phyloP scores from a whole-genome alignment of 2,113 vertebrate genomes.

The Nesogale talazaci region DNA sequence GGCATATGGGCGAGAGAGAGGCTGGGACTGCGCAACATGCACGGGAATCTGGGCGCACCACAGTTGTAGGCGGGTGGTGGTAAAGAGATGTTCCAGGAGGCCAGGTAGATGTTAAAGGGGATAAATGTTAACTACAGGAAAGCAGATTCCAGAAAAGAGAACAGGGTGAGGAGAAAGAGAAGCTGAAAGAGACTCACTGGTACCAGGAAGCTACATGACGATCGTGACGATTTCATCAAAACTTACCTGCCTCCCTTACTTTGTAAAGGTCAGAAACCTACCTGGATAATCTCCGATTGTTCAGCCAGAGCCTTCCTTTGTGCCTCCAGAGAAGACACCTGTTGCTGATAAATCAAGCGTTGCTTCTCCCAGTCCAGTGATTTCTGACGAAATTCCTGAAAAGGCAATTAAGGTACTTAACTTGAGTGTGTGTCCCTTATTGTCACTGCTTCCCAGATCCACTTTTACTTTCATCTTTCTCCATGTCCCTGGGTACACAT shows the following conservation, averaged over 20 bases:
- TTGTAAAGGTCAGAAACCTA: conserved; percentile 76
- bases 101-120: not conserved
- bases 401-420: conserved; percentile 76
- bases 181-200: not conserved
- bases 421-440: conserved; percentile 47
- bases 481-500: not conserved
- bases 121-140: not conserved
- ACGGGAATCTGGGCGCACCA: fast-evolving
- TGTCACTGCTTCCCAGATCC: conserved; percentile 43
- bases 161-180: not conserved
- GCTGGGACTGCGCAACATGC: not conserved
- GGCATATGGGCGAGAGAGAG: not conserved
- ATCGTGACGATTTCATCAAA: not conserved
- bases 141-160: not conserved
- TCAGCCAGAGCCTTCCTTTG: conserved; percentile 92
- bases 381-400: conserved; percentile 90
- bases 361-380: conserved; percentile 94
- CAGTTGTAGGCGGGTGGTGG: not conserved
- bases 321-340: conserved; percentile 90
- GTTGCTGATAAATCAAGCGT: conserved; percentile 90
- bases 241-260: not conserved
- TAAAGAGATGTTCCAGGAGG: not conserved
- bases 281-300: conserved; percentile 91
- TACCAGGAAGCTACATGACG: not conserved
- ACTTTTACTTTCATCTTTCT: conserved; percentile 10